These are phyloP conservation scores for Cosmia trapezina DNA, from an alignment of 2,888 invertebrate species.

Conservation along the genomic window DNA sequence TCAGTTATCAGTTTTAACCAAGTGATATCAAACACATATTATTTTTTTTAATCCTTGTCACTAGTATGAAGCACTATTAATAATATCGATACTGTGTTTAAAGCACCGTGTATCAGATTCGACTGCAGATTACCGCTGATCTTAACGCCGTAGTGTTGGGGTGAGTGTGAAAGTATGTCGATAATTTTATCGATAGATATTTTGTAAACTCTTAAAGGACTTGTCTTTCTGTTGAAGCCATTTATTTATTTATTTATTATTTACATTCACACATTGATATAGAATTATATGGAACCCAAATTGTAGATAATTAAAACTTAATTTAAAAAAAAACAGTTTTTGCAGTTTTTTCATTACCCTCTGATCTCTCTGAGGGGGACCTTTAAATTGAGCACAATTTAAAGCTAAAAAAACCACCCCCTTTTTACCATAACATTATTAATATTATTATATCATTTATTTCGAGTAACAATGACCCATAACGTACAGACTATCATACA, in stretches of 20 bases:
- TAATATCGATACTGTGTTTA: constrained; percentile 21
- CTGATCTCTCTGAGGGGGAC: too few relatives aligned
- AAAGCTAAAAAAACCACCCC: too few relatives aligned
- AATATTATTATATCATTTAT: too few relatives aligned
- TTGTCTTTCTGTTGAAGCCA: not conserved
- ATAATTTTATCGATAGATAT: constrained; percentile 22
- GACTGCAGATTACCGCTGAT: constrained; percentile 55
- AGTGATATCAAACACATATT: not conserved
- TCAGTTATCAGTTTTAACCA: not conserved
- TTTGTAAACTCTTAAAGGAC: not conserved
- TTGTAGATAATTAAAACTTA: too few relatives aligned
- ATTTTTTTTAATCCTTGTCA: constrained; percentile 6
- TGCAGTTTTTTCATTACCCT: too few relatives aligned
- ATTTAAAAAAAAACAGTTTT: too few relatives aligned
- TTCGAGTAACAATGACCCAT: too few relatives aligned
- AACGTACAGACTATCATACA: too few relatives aligned
- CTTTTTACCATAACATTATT: too few relatives aligned
- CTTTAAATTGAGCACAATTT: too few relatives aligned
- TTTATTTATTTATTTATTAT: not conserved
- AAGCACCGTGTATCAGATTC: constrained; percentile 13
- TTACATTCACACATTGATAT: too few relatives aligned
- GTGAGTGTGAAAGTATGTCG: constrained; percentile 40
- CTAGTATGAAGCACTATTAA: constrained; percentile 19
- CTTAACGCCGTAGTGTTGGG: constrained; percentile 47
- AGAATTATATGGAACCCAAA: too few relatives aligned